Evolutionary conservation across 2,888 invertebrate species (phyloP), one percentile per base, ranked within the genome.

Genomic region (Pecten maximus): DNA sequence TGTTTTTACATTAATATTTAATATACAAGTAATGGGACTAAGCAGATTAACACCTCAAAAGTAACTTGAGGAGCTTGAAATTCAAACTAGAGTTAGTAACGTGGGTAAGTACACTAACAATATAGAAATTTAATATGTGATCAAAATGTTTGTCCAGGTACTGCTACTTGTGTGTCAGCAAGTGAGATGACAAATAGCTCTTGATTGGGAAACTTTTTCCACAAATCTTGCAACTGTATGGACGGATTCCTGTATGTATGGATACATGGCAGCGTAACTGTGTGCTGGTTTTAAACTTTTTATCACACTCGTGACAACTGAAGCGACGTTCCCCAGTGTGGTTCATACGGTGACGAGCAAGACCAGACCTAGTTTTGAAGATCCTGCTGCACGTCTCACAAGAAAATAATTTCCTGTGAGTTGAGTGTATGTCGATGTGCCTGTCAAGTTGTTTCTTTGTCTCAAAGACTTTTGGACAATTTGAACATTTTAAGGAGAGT

Each of bases 301-400:
- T 74, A 8, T 19, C 23, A 10, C 74, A 74, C 28, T 12, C 28
- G 0, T 28, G 12, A 28, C 74, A 74, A 35, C 74, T 74, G 74
- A 12, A 74, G 28, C 74, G 74, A 19, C 74, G 74, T 74, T 74
- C 74, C 74, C 74, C 74, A 15, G 74, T 74, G 74, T 74, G 74
- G 35, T 74, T 35, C 74, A 74, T 74, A 15, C 6, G 28, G 35
- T 74, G 74, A 35, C 74, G 74, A 0, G 35, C 74, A 28, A 74
- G 35, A 15, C 74, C 74, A 35, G 74, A 74, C 16, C 74, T 74
- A 28, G 74, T 74, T 35, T 74, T 3, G 35, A 74, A 74, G 6
- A 16, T 74, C 35, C 28, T 74, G 35, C 28, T 4, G 16, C 74
- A 74, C 2, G 12, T 74, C 2, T 35, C 28, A 15, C 74, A 74